Evolutionary conservation across 2,797 vertebrate species (phyloP).

Genomic region (Microctenopoma stevenorrisi): DNA sequence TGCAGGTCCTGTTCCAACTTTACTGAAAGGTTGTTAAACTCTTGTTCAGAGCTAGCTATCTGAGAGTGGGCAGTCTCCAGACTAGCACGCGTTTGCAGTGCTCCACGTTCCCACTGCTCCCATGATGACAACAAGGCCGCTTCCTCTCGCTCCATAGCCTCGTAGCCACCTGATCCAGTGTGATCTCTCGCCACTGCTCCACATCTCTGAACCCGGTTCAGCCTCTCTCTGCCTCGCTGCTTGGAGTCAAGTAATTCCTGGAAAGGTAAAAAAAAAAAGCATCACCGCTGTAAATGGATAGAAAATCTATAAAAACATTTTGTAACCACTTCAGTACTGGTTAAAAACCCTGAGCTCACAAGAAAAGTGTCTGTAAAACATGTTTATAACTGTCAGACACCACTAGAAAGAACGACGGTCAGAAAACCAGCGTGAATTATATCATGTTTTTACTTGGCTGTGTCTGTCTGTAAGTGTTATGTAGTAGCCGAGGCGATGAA

Average conservation of each 20-base stretch:
- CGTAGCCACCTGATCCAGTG: constrained; percentile 88
- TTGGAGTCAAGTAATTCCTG: constrained; percentile 95
- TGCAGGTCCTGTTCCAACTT: constrained; percentile 88
- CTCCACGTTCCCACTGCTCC: constrained; percentile 92
- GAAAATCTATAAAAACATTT: no score
- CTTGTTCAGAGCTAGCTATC: constrained; percentile 92
- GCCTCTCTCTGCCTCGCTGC: constrained; percentile 88
- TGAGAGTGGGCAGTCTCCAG: constrained; percentile 88
- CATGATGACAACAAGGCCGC: constrained; percentile 88
- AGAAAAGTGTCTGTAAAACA: no score
- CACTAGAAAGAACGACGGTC: no score
- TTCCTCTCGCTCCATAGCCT: constrained; percentile 90
- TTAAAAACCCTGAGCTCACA: no score
- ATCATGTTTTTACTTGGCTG: no score
- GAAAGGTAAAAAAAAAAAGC: constrained; percentile 25
- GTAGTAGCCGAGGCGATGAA: no score
- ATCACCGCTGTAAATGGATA: neutral
- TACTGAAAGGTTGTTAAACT: constrained; percentile 85
- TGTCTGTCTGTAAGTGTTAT: no score
- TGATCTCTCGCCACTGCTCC: constrained; percentile 86
- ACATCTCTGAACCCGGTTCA: constrained; percentile 88
- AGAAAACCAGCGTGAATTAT: no score
- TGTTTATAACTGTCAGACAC: no score
- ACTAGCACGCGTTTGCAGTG: constrained; percentile 81
- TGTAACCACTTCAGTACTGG: no score